Percentiles rank a stretch among this genome's conserved stretches.
Conservation (phyloP, 2,888 invertebrate species). For the Rhogogaster chlorosoma region DNA sequence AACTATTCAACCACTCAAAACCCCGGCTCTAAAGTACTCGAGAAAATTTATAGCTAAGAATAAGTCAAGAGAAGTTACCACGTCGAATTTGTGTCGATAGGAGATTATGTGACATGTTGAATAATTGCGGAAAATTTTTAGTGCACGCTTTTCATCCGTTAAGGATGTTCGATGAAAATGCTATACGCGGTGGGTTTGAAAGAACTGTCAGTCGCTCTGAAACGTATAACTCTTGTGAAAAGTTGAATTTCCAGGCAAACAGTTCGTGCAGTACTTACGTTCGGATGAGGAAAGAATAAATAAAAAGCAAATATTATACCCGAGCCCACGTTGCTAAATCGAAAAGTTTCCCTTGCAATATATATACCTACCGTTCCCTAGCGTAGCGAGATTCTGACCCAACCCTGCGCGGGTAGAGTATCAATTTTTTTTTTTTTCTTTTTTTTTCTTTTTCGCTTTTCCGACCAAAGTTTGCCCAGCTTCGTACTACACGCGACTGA, state of each 20-base stretch:
- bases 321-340: not conserved
- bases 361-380: not conserved
- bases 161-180: not conserved
- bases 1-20: not conserved
- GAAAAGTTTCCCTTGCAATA: slow-evolving; percentile 11
- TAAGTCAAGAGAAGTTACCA: not conserved
- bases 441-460: not conserved
- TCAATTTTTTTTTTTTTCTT: not conserved
- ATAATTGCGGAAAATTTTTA: not conserved
- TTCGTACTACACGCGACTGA: not conserved
- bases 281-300: not conserved
- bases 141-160: not conserved
- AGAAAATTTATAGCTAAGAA: not conserved
- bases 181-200: not conserved
- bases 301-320: not conserved
- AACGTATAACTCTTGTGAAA: not conserved
- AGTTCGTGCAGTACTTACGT: not conserved
- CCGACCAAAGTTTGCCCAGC: not conserved
- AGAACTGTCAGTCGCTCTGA: not conserved
- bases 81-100: not conserved
- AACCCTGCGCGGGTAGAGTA: no score
- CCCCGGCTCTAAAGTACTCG: not conserved
- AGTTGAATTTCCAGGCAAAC: not conserved
- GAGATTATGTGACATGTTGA: not conserved
- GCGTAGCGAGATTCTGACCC: not conserved